A percentile compares a stretch with the other conserved stretches of the same genome.
Conservation (phyloP, 2,888 invertebrate genomes). For the Melanophora roralis region DNA sequence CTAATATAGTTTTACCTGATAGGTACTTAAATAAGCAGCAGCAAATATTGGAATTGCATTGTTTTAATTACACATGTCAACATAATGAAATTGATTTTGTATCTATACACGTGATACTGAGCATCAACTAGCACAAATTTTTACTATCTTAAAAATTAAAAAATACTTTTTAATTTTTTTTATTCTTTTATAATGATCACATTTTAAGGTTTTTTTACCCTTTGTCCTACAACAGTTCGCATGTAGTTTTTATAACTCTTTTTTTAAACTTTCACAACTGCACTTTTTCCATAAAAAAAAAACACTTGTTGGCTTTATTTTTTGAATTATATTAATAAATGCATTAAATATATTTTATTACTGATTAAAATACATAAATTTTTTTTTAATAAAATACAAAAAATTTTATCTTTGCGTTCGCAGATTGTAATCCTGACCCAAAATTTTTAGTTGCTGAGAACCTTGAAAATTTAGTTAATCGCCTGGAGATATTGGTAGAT, state of each 20-base stretch:
- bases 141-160: too few relatives aligned
- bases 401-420: slow-evolving; percentile 14
- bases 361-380: too few relatives aligned
- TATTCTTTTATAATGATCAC: background rate
- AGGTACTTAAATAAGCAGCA: too few relatives aligned
- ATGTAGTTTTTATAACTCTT: background rate
- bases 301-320: slow-evolving; percentile 10
- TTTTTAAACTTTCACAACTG: slow-evolving; percentile 14
- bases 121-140: too few relatives aligned
- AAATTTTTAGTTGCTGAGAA: slow-evolving; percentile 79
- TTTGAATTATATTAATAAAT: background rate
- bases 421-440: slow-evolving; percentile 79
- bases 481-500: slow-evolving; percentile 85
- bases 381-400: background rate
- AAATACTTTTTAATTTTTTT: background rate
- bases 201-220: background rate
- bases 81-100: too few relatives aligned
- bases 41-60: too few relatives aligned
- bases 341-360: background rate
- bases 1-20: too few relatives aligned
- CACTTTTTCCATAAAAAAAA: slow-evolving; percentile 15
- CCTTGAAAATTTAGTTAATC: slow-evolving; percentile 84
- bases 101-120: too few relatives aligned
- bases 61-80: too few relatives aligned
- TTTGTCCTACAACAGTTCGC: background rate